Base-by-base conservation (phyloP, 2,888 invertebrate genomes). In the Marronus borbonicus region DNA sequence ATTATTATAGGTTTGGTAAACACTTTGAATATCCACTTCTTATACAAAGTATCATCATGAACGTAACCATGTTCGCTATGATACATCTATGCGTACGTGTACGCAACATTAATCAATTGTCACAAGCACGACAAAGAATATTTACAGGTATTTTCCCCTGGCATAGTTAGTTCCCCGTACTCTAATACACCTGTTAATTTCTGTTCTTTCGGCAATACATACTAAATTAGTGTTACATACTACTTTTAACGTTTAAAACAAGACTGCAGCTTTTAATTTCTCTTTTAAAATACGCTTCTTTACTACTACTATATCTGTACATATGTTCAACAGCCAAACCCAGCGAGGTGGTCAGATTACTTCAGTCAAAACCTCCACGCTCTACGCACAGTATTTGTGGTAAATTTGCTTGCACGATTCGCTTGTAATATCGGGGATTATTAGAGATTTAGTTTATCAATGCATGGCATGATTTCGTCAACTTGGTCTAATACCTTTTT, bases 21-120 rank as follows among this genome's bases (percentile, higher is more conserved):
- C 95, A 94, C 83, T 99, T 97, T 91, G 99, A 99, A 90, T 91
- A 96, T 86, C 98, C 99, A 78, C 91, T 99, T 81, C 92, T 99
- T 83, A 92, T 97, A 80, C 99, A 99, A 90, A 99, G 98, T 90
- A 93, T 99, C 86, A 93, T 99, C 78, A 99, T 99, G 99, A 98
- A 97, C 86, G 87, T 95, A 78, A 95, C 97, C 82, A 99, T 99
- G 99, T 93, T 98, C 89, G 91, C 93, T 77, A 96, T 99, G 96
- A 95, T 98, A 82, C 95, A 97, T 88, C 90, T 98, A 69, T 98
- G 98, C 91, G 96, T 98, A 36, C 92, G 91, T 86, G 95, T 97
- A 81, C 93, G 94, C 85, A 94, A 95, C 88, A 94, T 94, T 88
- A 96, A 93, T 88, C 93, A 95, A 88, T 92, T 95, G 80, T 91